Evolutionary conservation across 2,888 invertebrate genomes (phyloP).

Genomic region (Pristionchus exspectatus): DNA sequence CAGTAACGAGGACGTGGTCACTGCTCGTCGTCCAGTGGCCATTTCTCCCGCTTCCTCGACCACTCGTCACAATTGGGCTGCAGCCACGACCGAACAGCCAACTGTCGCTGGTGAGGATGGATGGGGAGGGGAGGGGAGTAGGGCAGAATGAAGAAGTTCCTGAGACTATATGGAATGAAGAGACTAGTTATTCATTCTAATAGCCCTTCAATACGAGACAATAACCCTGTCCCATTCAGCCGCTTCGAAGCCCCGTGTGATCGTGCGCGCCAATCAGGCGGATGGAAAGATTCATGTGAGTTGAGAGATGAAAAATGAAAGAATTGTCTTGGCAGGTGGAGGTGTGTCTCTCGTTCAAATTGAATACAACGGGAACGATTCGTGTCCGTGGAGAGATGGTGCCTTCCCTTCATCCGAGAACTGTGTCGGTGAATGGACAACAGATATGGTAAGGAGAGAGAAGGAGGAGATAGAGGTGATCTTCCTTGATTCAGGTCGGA

Average conservation of each 20-base stretch:
- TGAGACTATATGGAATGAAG: background rate
- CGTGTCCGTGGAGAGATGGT: constrained; percentile 34
- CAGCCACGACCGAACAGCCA: background rate
- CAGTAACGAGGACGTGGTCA: constrained; percentile 31
- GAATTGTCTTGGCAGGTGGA: background rate
- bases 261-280: constrained; percentile 24
- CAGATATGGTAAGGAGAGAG: constrained; percentile 43
- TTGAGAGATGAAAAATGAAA: background rate
- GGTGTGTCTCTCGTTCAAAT: constrained; percentile 42
- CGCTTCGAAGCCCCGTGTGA: constrained; percentile 17
- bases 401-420: constrained; percentile 8
- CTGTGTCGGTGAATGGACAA: constrained; percentile 39
- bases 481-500: background rate
- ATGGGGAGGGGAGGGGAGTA: background rate
- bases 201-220: background rate
- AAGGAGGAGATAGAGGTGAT: background rate
- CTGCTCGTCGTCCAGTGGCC: background rate
- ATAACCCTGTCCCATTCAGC: background rate
- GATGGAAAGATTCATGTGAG: constrained; percentile 49
- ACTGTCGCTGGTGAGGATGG: constrained; percentile 24
- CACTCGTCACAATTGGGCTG: constrained; percentile 25
- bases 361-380: constrained; percentile 46
- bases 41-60: background rate
- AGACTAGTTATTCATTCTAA: background rate
- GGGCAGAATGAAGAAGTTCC: background rate